phyloP scores from a whole-genome alignment of 2,888 invertebrate species.

The Gisinianus flammeolus region DNA sequence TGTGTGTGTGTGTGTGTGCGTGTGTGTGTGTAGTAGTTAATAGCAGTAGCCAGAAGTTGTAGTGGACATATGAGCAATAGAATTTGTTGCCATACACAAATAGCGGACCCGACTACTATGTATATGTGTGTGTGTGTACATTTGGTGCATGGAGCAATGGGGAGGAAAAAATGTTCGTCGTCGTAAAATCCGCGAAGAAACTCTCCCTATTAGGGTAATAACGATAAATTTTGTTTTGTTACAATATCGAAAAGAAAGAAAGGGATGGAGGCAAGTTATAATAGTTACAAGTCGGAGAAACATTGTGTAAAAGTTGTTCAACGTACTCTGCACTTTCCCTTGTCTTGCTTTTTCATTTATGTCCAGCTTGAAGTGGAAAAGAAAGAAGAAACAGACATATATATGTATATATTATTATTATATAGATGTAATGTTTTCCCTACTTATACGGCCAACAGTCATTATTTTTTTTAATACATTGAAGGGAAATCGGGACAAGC shows the following conservation, averaged over 20 bases:
- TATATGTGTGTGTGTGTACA: background rate
- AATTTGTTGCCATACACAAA: background rate
- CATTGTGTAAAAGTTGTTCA: constrained; percentile 37
- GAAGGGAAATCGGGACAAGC: too few relatives aligned
- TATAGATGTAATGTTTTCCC: too few relatives aligned
- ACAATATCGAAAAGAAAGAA: constrained; percentile 41
- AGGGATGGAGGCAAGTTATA: constrained; percentile 8
- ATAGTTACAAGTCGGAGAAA: background rate
- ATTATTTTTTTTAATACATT: too few relatives aligned
- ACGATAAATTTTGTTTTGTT: constrained; percentile 54
- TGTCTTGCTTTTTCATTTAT: constrained; percentile 32
- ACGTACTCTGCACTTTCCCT: constrained; percentile 3
- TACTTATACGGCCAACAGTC: too few relatives aligned
- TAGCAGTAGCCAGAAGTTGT: background rate
- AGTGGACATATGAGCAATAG: background rate
- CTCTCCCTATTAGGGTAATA: constrained; percentile 53
- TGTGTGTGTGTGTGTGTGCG: too few relatives aligned
- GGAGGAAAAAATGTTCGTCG: constrained; percentile 45
- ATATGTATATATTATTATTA: too few relatives aligned
- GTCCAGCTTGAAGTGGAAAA: background rate
- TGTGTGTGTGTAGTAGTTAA: background rate
- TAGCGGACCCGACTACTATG: background rate
- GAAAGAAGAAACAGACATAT: too few relatives aligned
- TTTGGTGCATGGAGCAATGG: constrained; percentile 15
- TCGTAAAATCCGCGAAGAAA: constrained; percentile 50